Evolutionary conservation across 2,113 vertebrate genomes (phyloP).

Genomic region (Anarhynchus alexandrinus): DNA sequence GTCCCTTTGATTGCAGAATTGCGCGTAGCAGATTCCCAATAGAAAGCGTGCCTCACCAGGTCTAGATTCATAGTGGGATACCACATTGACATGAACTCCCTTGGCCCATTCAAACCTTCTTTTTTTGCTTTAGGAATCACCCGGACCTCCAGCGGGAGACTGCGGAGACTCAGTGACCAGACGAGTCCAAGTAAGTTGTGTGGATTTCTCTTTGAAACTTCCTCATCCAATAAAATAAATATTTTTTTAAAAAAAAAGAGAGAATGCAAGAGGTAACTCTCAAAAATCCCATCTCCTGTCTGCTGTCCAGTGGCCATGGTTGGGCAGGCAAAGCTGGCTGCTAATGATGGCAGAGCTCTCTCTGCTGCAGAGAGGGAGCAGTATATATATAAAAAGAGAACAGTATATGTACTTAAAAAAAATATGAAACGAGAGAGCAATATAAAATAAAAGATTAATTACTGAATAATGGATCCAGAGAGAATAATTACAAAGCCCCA

Average conservation of each 20-base stretch:
- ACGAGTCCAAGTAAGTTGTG: conserved; percentile 65
- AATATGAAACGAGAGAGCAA: neutral
- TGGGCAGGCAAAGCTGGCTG: neutral
- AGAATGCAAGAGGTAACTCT: neutral
- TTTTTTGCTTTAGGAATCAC: conserved; percentile 60
- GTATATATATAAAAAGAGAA: rapidly evolving
- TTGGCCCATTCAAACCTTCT: neutral
- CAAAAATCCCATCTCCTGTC: neutral
- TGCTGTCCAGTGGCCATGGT: neutral
- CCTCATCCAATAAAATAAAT: neutral
- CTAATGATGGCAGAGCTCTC: neutral
- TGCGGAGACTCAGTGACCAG: conserved; percentile 63
- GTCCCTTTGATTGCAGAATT: neutral
- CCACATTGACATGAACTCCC: neutral
- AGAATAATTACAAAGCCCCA: neutral
- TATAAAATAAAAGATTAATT: neutral
- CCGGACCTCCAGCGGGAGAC: conserved; percentile 69
- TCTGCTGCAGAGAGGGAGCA: neutral
- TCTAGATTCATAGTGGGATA: rapidly evolving
- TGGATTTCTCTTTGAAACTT: neutral
- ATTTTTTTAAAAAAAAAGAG: no score
- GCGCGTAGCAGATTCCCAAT: neutral
- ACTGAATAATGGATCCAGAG: neutral
- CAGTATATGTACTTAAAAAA: neutral
- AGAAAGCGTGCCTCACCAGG: neutral